Evolutionary conservation across 1,140 invertebrate genomes (phyloP).

Genomic region (Theocolax elegans): DNA sequence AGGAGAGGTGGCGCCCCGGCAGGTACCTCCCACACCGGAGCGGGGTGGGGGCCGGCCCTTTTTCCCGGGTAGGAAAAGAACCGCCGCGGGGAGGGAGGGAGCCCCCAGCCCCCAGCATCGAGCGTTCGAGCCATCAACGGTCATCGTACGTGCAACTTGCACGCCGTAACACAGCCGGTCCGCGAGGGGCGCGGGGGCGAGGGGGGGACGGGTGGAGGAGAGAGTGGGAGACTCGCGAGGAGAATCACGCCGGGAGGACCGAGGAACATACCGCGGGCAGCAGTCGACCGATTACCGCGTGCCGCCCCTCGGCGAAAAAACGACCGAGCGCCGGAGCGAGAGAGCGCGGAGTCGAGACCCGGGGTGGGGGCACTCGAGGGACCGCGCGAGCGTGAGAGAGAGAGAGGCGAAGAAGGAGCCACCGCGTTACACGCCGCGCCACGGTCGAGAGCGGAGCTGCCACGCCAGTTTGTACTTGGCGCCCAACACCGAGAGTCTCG

Average conservation of each 20-base stretch:
- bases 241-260: conserved; percentile 9
- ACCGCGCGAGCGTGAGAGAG: conserved; percentile 13
- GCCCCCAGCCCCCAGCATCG: conserved; percentile 29
- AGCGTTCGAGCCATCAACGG: conserved; percentile 8
- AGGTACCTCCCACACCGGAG: not conserved
- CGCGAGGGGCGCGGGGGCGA: not conserved
- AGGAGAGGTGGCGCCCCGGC: conserved; percentile 34
- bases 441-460: conserved; percentile 42
- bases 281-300: conserved; percentile 42
- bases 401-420: conserved; percentile 25
- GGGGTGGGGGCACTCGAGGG: conserved; percentile 35
- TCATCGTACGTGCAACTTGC: conserved; percentile 7
- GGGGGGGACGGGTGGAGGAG: not conserved
- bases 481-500: conserved; percentile 53
- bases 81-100: conserved; percentile 49
- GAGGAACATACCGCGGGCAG: conserved; percentile 42
- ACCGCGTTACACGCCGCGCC: conserved; percentile 56
- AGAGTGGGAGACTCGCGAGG: conserved; percentile 12
- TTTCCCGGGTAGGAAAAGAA: conserved; percentile 61
- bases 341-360: too few relatives aligned
- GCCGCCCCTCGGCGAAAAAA: conserved; percentile 54
- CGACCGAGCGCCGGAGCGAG: conserved; percentile 25
- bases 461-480: conserved; percentile 62
- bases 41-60: conserved; percentile 58
- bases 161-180: not conserved